phyloP scores from a whole-genome alignment of 2,113 vertebrate species.

The Limanda limanda region DNA sequence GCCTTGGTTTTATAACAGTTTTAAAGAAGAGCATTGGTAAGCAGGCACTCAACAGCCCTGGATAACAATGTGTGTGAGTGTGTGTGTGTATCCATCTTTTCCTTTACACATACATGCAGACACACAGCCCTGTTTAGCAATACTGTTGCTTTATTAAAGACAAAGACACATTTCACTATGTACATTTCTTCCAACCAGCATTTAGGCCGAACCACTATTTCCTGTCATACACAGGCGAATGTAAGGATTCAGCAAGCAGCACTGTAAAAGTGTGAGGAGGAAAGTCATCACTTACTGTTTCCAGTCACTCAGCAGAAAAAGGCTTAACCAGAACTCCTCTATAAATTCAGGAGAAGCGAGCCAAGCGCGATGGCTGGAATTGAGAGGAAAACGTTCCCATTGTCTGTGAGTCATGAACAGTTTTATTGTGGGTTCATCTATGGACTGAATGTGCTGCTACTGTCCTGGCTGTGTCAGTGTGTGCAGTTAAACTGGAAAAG shows the following conservation, averaged over 20 bases:
- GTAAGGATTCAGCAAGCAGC: constrained; percentile 17
- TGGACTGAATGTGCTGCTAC: constrained; percentile 4
- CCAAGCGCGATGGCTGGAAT: not conserved
- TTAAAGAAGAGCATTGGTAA: constrained; percentile 35
- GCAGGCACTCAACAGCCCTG: constrained; percentile 16
- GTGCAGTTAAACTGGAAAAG: not conserved
- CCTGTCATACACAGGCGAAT: constrained; percentile 34
- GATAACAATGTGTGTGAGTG: not conserved
- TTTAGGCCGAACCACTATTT: constrained; percentile 15
- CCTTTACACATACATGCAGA: not conserved
- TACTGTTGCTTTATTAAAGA: constrained; percentile 31
- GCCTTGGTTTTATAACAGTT: constrained; percentile 15
- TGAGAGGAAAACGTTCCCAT: constrained; percentile 12
- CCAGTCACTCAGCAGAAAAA: constrained; percentile 58
- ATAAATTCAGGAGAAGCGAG: constrained; percentile 28
- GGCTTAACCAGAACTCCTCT: constrained; percentile 17
- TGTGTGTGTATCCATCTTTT: not conserved
- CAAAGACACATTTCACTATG: constrained; percentile 18
- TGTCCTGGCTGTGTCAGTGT: not conserved
- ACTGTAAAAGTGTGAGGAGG: constrained; percentile 32
- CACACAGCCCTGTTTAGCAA: constrained; percentile 18
- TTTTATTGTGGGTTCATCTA: constrained; percentile 6
- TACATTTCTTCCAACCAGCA: constrained; percentile 39
- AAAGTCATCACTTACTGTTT: constrained; percentile 39
- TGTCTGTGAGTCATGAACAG: constrained; percentile 12